Base-by-base conservation (phyloP, 2,888 invertebrate species). In the Aporophyla lueneburgensis region DNA sequence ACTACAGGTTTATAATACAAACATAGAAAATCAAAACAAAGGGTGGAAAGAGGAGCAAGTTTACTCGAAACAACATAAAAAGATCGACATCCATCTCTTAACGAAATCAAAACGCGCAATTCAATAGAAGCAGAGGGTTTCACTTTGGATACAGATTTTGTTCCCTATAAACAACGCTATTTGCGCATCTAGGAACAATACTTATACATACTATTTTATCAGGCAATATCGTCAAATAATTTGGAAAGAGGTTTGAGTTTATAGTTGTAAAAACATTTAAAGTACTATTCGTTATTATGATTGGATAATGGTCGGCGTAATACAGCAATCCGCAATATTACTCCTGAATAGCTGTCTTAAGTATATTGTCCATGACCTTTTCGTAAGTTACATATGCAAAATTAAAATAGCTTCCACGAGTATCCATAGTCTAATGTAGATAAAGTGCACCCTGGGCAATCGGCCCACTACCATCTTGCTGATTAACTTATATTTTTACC, bases 201-300 rank as follows among this genome's bases (percentile, higher is more conserved):
- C n/a, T n/a, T 66, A 49, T 33, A 33, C 33, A 62, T 74, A 59
- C 14, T 33, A 51, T 27, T 70, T 59, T 67, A 66, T 54, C 14
- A 21, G 51, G 9, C 40, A 61, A 27, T 53, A 59, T 63, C 14
- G 2, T 46, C 46, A 68, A 68, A 70, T 65, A 65, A 71, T 80
- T 71, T 80, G 59, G 51, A 33, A 75, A 84, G 56, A 75, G 63
- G 58, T 65, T 74, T 27, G 43, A 58, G 40, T 79, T 74, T 67
- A 46, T 33, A 43, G 58, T 51, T 66, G 14, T 43, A 63, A 70
- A 58, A 70, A 67, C n/a, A 75, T 62, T 70, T 46, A 53, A 67
- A 58, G 24, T 80, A n/a, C 46, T 56, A 33, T 27, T 33, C 33
- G 33, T 33, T 43, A 43, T 43, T 43, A 46, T 61, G 68, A 72